These are phyloP conservation scores for Apocrypta bakeri DNA, from an alignment of 1,140 invertebrate species.

Conservation along the genomic window DNA sequence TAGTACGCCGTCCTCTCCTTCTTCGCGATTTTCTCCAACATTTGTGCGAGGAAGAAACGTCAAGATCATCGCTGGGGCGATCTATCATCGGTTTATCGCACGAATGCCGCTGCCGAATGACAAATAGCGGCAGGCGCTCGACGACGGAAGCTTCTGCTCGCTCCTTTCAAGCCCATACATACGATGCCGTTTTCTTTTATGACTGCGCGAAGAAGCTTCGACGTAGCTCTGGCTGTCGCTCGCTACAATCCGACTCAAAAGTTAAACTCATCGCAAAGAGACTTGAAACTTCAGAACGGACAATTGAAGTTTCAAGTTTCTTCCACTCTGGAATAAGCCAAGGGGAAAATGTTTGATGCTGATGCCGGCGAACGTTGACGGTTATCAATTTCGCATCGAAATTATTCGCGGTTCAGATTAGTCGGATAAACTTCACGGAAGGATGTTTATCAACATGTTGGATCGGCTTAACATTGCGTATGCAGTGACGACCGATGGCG, in stretches of 20 bases:
- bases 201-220: background rate
- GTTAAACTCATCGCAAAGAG: background rate
- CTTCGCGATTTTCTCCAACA: background rate
- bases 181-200: background rate
- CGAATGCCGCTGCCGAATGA: conserved; percentile 15
- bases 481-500: too few species aligned
- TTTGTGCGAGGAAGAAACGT: background rate
- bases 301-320: too few species aligned
- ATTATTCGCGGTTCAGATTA: background rate
- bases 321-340: background rate
- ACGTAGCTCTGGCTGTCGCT: background rate
- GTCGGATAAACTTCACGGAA: background rate
- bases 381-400: background rate
- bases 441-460: background rate
- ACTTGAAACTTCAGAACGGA: too few species aligned
- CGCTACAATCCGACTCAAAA: background rate
- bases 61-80: conserved; percentile 31
- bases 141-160: conserved; percentile 16
- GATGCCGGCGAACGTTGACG: background rate
- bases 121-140: conserved; percentile 20
- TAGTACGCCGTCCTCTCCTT: too few species aligned
- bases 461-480: background rate
- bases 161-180: too few species aligned
- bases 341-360: background rate
- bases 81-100: conserved; percentile 46